Evolutionary conservation across 2,113 vertebrate species (phyloP).

Genomic region (Eulemur macaco): DNA sequence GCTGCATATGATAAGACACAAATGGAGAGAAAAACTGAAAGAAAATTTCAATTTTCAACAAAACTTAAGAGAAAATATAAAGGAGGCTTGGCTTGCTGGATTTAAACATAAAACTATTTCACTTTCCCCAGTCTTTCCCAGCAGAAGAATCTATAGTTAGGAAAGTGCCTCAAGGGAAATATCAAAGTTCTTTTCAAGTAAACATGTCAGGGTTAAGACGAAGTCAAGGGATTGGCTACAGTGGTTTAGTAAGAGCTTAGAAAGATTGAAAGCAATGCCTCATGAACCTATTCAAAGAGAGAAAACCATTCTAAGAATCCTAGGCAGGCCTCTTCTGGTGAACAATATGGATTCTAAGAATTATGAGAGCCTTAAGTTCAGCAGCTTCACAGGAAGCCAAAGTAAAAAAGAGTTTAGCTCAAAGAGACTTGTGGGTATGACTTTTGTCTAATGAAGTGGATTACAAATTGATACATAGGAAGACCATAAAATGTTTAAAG

Average conservation of each 20-base stretch:
- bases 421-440: background rate
- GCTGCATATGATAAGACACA: background rate
- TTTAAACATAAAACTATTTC: background rate
- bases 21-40: background rate
- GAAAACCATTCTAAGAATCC: background rate
- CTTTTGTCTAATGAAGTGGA: background rate
- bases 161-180: background rate
- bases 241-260: background rate
- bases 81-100: background rate
- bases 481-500: background rate
- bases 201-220: background rate
- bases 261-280: background rate
- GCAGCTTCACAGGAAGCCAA: background rate
- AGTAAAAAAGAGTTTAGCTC: background rate
- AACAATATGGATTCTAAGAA: background rate
- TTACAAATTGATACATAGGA: background rate
- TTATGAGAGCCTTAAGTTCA: background rate
- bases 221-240: background rate
- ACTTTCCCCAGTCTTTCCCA: background rate
- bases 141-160: background rate
- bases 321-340: background rate
- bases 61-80: background rate
- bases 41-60: background rate
- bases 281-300: background rate
- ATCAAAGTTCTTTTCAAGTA: background rate